Evolutionary conservation across 2,113 vertebrate species (phyloP).

Genomic region (Synchiropus splendidus): DNA sequence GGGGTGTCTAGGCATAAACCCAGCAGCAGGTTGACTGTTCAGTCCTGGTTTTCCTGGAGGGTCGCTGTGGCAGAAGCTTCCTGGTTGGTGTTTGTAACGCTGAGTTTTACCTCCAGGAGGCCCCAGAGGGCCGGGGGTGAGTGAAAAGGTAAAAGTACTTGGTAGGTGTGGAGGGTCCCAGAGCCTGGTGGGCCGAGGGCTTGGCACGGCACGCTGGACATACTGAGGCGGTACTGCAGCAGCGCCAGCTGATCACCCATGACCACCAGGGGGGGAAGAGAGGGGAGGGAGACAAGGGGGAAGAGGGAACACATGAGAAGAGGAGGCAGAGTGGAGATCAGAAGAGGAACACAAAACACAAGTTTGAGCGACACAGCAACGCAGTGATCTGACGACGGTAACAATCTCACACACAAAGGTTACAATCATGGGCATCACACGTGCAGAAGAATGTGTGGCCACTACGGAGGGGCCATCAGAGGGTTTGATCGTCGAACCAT

Average conservation of each 20-base stretch:
- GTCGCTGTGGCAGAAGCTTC: too few relatives aligned
- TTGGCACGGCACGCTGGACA: slow-evolving; percentile 89
- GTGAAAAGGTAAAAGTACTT: slow-evolving; percentile 88
- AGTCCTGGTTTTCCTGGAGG: too few relatives aligned
- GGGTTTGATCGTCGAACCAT: too few relatives aligned
- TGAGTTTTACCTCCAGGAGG: slow-evolving; percentile 59
- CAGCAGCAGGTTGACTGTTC: too few relatives aligned
- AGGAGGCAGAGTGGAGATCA: slow-evolving; percentile 7
- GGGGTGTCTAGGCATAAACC: too few relatives aligned
- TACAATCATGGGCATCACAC: too few relatives aligned
- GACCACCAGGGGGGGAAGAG: slow-evolving; percentile 49
- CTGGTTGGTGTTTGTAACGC: not conserved
- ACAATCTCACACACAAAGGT: too few relatives aligned
- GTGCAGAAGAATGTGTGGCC: too few relatives aligned
- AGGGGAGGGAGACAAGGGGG: slow-evolving; percentile 49
- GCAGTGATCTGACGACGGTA: too few relatives aligned
- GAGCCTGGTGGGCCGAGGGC: slow-evolving; percentile 81
- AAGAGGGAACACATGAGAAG: slow-evolving; percentile 14
- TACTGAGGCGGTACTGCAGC: slow-evolving; percentile 95
- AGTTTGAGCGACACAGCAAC: too few relatives aligned
- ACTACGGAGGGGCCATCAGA: too few relatives aligned
- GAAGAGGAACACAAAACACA: too few relatives aligned
- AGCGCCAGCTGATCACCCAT: slow-evolving; percentile 91
- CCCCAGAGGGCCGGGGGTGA: slow-evolving; percentile 49
- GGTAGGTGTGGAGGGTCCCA: slow-evolving; percentile 94